Base-by-base conservation (phyloP, 2,113 vertebrate species). In the Scomber japonicus region DNA sequence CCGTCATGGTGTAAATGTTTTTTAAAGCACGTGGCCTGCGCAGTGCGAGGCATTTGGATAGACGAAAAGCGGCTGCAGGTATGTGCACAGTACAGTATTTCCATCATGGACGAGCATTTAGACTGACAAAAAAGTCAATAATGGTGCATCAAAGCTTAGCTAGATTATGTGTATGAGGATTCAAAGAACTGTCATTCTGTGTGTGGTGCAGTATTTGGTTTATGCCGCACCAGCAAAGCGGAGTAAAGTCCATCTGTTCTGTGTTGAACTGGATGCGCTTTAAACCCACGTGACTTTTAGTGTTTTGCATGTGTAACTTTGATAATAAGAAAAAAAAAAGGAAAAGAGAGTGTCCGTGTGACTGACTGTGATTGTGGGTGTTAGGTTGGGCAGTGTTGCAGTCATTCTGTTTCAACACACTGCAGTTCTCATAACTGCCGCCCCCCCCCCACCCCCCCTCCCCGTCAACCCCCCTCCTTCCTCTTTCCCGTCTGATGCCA, bases 351-450 rank as follows among this genome's bases (percentile, higher is more conserved):
- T 57, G 55, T 68, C 75, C 62, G 44, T 70, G 69, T 84, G 78
- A 74, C 70, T 61, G 85, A 72, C 50, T 44, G 21, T 82, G 76
- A 65, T 79, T 82, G 81, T 76, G 84, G 85, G 87, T 85, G 65
- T 83, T 78, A 24, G 69, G 66, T 78, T 76, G 82, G 88, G 85
- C 76, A 84, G 82, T 76, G 65, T 88, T 90, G 86, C 91, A 88
- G 91, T 88, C 81, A 24, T 35, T 87, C 62, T 92, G 86, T 95
- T 94, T 94, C 91, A 87, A 93, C 91, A 93, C 87, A 93, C 85
- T 90, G 89, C 89, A 91, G 86, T 84, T 90, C 91, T 90, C 90
- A 91, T 94, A 94, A 93, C 88, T 88, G 88, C 88, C 68, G 55
- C 9, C 17, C 27, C 45, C 9, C 17, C 27, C 45, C 51, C 15